A percentile compares a stretch with the other conserved stretches of the same genome.
These are phyloP conservation scores for Linyphia triangularis DNA, from an alignment of 2,888 invertebrate genomes.

Conservation along the genomic window DNA sequence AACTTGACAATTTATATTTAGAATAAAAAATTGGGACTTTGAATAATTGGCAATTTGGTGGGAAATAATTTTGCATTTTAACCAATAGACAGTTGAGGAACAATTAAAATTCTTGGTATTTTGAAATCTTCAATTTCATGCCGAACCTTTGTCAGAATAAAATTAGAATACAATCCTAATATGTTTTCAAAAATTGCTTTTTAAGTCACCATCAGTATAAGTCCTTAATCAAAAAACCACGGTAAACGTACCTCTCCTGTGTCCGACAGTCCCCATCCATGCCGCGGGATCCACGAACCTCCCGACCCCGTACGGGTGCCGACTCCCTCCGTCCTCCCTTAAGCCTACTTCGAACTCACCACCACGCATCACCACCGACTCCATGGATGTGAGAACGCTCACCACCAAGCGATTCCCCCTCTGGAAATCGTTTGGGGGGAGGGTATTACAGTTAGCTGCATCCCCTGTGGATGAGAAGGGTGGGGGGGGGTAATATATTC, in stretches of 20 bases:
- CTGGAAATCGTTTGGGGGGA: slow-evolving; percentile 14
- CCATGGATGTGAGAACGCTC: background rate
- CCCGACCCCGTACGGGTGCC: slow-evolving; percentile 44
- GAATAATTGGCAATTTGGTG: too few relatives aligned
- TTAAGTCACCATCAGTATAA: too few relatives aligned
- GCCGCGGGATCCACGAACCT: slow-evolving; percentile 39
- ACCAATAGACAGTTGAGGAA: too few relatives aligned
- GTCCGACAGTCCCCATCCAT: slow-evolving; percentile 28
- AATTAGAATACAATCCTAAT: too few relatives aligned
- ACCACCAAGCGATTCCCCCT: background rate
- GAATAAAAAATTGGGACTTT: too few relatives aligned
- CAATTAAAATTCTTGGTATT: too few relatives aligned
- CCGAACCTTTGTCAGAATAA: too few relatives aligned
- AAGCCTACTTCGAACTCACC: slow-evolving; percentile 22
- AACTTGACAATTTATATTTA: too few relatives aligned
- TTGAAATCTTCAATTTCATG: too few relatives aligned
- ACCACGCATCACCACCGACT: background rate
- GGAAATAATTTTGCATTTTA: too few relatives aligned
- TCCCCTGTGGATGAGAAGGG: background rate
- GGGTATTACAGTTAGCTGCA: slow-evolving; percentile 1
- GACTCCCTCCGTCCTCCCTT: slow-evolving; percentile 25
- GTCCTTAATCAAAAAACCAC: background rate
- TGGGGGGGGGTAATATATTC: background rate
- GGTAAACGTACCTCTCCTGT: slow-evolving; percentile 14
- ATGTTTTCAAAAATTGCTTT: too few relatives aligned